Conservation (phyloP, 2,888 invertebrate genomes). For the Clepsis dumicolana region DNA sequence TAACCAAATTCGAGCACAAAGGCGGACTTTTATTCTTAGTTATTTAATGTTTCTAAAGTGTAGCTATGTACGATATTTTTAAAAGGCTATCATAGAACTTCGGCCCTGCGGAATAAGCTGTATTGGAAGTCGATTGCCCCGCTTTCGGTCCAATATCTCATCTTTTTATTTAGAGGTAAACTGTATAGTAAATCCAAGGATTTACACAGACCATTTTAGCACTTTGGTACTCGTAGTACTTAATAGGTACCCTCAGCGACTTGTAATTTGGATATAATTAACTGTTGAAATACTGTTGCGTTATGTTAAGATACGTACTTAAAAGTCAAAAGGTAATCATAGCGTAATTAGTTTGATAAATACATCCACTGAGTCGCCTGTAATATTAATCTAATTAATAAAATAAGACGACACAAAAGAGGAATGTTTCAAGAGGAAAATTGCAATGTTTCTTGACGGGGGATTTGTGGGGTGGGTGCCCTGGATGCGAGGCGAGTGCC, state of each 20-base stretch:
- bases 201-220: not conserved
- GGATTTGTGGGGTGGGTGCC: slow-evolving; percentile 59
- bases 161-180: slow-evolving; percentile 6
- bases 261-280: not conserved
- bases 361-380: slow-evolving; percentile 42
- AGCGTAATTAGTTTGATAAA: slow-evolving; percentile 28
- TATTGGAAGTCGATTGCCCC: slow-evolving; percentile 26
- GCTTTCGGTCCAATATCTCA: slow-evolving; percentile 9
- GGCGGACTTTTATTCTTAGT: not conserved
- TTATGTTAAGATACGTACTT: not conserved
- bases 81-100: slow-evolving; percentile 20
- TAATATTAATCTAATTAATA: slow-evolving; percentile 64
- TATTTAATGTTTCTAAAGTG: not conserved
- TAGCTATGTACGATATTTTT: slow-evolving; percentile 12
- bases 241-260: not conserved
- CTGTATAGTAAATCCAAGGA: slow-evolving; percentile 1
- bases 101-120: slow-evolving; percentile 5
- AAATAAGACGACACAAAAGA: slow-evolving; percentile 59
- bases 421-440: slow-evolving; percentile 67
- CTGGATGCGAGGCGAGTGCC: slow-evolving; percentile 51
- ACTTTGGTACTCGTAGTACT: not conserved
- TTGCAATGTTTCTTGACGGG: slow-evolving; percentile 60
- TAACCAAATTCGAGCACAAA: too few relatives aligned
- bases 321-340: slow-evolving; percentile 27
- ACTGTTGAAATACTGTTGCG: not conserved